phyloP scores from a whole-genome alignment of 2,797 vertebrate species.

The Acanthornis magna region DNA sequence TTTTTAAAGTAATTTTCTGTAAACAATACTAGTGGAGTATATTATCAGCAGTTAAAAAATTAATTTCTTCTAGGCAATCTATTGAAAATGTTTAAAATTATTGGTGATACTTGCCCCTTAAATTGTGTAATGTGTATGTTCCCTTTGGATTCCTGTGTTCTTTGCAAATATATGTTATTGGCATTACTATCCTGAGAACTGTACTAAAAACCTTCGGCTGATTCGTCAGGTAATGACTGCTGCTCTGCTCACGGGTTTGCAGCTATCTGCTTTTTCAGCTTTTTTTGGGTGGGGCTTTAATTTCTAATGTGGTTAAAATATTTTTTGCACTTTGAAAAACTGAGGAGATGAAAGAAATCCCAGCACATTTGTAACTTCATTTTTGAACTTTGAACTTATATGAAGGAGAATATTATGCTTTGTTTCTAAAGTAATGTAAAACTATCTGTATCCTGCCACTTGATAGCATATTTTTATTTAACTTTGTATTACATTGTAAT shows the following conservation, averaged over 20 bases:
- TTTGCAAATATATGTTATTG: not conserved
- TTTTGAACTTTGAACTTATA: not conserved
- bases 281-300: not conserved
- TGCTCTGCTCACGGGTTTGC: not conserved
- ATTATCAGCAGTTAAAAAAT: not conserved
- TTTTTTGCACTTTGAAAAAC: not conserved
- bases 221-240: not conserved
- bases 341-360: not conserved
- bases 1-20: not conserved
- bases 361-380: not conserved
- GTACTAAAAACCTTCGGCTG: not conserved
- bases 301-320: not conserved
- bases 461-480: not conserved
- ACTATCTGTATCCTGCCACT: not conserved
- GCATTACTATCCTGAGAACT: not conserved
- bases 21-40: not conserved
- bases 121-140: not conserved
- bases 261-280: not conserved
- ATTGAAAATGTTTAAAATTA: not conserved
- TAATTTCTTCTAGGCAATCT: not conserved
- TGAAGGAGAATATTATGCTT: not conserved
- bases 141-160: not conserved
- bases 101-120: not conserved
- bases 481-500: not conserved
- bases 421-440: not conserved